A percentile compares a stretch with the other conserved stretches of the same genome.
Conservation (phyloP, 2,888 invertebrate genomes). For the Limnephilus marmoratus region DNA sequence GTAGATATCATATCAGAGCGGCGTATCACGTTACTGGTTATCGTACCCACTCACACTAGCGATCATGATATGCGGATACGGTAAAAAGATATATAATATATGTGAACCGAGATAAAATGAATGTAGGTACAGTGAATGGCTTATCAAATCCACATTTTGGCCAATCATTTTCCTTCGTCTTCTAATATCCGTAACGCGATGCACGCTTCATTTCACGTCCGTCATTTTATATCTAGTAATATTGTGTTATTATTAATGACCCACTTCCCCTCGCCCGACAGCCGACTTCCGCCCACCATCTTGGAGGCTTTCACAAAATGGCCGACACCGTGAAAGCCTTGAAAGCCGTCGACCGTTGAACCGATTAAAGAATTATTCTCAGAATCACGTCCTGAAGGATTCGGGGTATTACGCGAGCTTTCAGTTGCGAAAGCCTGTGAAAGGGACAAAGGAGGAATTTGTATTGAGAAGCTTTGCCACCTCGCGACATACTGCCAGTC, state of each 20-base stretch:
- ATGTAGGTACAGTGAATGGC: background rate
- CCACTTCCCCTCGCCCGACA: background rate
- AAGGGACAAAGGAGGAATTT: background rate
- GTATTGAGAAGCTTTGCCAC: background rate
- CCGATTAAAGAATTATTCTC: background rate
- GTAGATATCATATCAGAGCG: too few relatives aligned
- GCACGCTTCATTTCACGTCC: background rate
- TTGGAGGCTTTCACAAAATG: constrained; percentile 6
- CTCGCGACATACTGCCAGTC: background rate
- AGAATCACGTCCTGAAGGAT: background rate
- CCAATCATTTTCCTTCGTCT: background rate
- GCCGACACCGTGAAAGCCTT: background rate
- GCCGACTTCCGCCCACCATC: constrained; percentile 5
- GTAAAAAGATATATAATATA: too few relatives aligned
- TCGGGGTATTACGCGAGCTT: constrained; percentile 1
- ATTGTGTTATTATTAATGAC: constrained; percentile 13
- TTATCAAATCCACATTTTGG: background rate
- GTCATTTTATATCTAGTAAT: background rate
- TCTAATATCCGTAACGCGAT: background rate
- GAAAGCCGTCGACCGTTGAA: background rate
- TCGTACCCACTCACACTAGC: too few relatives aligned
- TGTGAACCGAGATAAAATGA: background rate
- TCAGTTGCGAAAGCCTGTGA: background rate
- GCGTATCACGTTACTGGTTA: too few relatives aligned
- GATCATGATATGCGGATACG: too few relatives aligned